A percentile compares a stretch with the other conserved stretches of the same genome.
Conservation (phyloP, 2,888 invertebrate species). For the Cryptocephalus primarius region DNA sequence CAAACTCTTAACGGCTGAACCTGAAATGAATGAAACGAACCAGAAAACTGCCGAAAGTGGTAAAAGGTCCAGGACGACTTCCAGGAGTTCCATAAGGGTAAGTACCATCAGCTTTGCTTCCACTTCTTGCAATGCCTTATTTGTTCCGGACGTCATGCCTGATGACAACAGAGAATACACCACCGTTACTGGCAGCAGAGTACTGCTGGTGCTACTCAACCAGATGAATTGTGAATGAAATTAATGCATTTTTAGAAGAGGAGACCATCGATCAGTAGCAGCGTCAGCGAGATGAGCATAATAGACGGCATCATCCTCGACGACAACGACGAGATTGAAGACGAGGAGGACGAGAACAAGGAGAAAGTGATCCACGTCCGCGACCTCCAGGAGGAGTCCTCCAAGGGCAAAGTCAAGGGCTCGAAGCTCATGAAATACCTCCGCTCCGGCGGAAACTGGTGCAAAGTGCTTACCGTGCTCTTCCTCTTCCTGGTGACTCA, state of each 20-base stretch:
- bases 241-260: conserved; percentile 10
- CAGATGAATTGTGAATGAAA: no score
- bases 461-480: conserved; percentile 39
- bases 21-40: conserved; percentile 31
- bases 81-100: neutral
- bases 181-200: no score
- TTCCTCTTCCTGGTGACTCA: conserved; percentile 49
- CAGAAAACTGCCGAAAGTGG: conserved; percentile 14
- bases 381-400: conserved; percentile 44
- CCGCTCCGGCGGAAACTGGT: conserved; percentile 43
- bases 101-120: neutral
- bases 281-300: conserved; percentile 31
- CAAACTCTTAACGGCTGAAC: conserved; percentile 35
- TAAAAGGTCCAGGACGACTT: conserved; percentile 4
- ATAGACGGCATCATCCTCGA: conserved; percentile 28
- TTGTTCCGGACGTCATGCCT: no score
- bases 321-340: conserved; percentile 28
- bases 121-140: no score
- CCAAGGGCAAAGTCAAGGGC: conserved; percentile 50
- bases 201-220: no score
- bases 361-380: conserved; percentile 35
- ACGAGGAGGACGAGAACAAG: conserved; percentile 21
- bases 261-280: conserved; percentile 25
- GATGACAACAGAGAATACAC: no score
- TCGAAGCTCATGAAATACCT: conserved; percentile 48